These are phyloP conservation scores for Elymnias hypermnestra DNA, from an alignment of 1,140 invertebrate genomes.

Conservation along the genomic window DNA sequence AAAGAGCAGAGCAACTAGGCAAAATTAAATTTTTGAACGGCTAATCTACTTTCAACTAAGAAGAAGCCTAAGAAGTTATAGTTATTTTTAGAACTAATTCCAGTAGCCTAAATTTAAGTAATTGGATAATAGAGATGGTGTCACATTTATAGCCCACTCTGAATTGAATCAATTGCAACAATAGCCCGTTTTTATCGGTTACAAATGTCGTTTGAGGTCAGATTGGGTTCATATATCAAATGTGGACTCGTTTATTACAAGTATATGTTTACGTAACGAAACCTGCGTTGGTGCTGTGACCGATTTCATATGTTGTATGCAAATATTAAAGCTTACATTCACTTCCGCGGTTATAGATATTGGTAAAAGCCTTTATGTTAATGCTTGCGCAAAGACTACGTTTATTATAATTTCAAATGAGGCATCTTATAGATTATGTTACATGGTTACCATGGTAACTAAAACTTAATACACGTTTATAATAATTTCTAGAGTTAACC, in stretches of 20 bases:
- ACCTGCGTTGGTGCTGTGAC: not conserved
- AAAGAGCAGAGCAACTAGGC: too few relatives aligned
- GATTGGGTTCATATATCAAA: not conserved
- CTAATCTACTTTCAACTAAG: too few relatives aligned
- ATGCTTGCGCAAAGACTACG: too few relatives aligned
- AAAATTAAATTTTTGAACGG: too few relatives aligned
- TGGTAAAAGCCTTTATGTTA: not conserved
- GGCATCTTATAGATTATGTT: too few relatives aligned
- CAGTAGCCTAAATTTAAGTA: not conserved
- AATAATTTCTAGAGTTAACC: too few relatives aligned
- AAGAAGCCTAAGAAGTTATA: too few relatives aligned
- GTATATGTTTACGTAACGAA: not conserved
- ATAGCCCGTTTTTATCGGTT: not conserved
- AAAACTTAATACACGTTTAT: too few relatives aligned
- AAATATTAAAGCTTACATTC: slow-evolving; percentile 6
- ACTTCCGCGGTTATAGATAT: not conserved
- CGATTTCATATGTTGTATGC: slow-evolving; percentile 4
- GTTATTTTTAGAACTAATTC: too few relatives aligned
- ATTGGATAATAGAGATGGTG: not conserved
- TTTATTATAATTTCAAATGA: too few relatives aligned
- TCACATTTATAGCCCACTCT: not conserved
- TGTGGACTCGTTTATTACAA: not conserved
- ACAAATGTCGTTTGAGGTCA: not conserved
- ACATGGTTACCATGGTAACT: too few relatives aligned
- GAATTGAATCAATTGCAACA: slow-evolving; percentile 2